A percentile compares a stretch with the other conserved stretches of the same genome.
These are phyloP conservation scores for Lycocerus yunnanus DNA, from an alignment of 2,888 invertebrate species.

Conservation along the genomic window DNA sequence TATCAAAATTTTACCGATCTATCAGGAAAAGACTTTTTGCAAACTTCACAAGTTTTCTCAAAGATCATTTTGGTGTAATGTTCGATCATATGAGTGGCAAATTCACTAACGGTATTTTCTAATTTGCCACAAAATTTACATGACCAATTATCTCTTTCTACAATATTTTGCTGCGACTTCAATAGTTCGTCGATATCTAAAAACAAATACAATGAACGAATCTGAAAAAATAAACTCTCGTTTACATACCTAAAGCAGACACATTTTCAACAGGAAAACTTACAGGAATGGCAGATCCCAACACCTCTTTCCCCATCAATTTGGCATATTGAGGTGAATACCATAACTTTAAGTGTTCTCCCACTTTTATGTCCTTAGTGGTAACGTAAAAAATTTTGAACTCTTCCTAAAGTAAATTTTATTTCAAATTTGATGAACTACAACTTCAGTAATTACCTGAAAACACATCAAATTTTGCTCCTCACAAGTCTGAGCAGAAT, in stretches of 20 bases:
- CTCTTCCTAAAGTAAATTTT: slow-evolving; percentile 53
- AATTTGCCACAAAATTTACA: slow-evolving; percentile 56
- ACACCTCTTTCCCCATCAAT: slow-evolving; percentile 51
- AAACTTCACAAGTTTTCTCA: slow-evolving; percentile 44
- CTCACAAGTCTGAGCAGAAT: slow-evolving; percentile 54
- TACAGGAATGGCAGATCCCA: neutral
- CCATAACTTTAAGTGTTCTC: slow-evolving; percentile 62
- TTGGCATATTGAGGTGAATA: slow-evolving; percentile 63
- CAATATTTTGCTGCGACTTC: slow-evolving; percentile 47
- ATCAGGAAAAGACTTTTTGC: slow-evolving; percentile 42
- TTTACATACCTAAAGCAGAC: neutral
- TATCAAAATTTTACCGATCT: slow-evolving; percentile 34
- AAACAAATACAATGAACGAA: neutral
- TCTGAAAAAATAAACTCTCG: neutral
- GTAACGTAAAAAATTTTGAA: slow-evolving; percentile 56
- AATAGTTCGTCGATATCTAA: slow-evolving; percentile 32
- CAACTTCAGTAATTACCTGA: slow-evolving; percentile 53
- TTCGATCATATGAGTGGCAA: slow-evolving; percentile 54
- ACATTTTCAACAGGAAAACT: neutral
- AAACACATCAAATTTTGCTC: slow-evolving; percentile 66
- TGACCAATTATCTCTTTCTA: slow-evolving; percentile 52
- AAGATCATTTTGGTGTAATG: slow-evolving; percentile 49
- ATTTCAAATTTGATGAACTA: slow-evolving; percentile 6
- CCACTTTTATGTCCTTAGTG: slow-evolving; percentile 54
- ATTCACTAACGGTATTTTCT: slow-evolving; percentile 50